Evolutionary conservation across 2,888 invertebrate species (phyloP).

Genomic region (Agrochola lychnidis): DNA sequence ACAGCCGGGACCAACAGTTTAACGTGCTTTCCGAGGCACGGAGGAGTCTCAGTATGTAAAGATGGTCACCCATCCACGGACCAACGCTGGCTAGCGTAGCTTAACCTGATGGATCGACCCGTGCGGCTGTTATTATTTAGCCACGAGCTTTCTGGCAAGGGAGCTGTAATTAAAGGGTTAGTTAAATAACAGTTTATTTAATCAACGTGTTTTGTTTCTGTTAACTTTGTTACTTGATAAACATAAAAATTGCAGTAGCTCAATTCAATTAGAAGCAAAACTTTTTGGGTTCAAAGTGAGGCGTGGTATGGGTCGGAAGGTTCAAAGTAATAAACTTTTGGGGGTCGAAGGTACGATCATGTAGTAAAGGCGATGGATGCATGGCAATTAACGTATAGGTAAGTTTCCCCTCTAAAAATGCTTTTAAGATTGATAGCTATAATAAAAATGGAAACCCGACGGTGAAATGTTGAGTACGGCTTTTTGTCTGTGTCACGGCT

Average conservation of each 20-base stretch:
- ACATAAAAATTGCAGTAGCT: constrained; percentile 7
- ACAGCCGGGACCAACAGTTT: no score
- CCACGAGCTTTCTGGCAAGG: no score
- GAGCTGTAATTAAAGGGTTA: neutral
- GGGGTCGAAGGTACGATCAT: constrained; percentile 8
- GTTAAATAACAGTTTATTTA: neutral
- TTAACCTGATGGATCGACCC: no score
- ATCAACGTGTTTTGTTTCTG: neutral
- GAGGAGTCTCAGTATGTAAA: no score
- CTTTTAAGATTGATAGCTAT: constrained; percentile 9
- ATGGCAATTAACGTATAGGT: constrained; percentile 11
- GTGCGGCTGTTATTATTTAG: no score
- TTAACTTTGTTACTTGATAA: neutral
- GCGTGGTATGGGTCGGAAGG: constrained; percentile 7
- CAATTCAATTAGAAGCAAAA: constrained; percentile 12
- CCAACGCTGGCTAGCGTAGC: no score
- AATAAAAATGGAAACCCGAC: neutral
- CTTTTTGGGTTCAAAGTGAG: constrained; percentile 2
- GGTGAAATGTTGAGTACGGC: neutral
- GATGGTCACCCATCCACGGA: no score
- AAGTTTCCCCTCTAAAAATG: constrained; percentile 4
- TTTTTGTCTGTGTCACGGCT: neutral
- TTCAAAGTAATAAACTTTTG: constrained; percentile 28
- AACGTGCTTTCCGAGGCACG: no score
- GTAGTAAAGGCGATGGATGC: constrained; percentile 13